Conservation (phyloP, 2,113 vertebrate genomes). For the Procavia capensis region DNA sequence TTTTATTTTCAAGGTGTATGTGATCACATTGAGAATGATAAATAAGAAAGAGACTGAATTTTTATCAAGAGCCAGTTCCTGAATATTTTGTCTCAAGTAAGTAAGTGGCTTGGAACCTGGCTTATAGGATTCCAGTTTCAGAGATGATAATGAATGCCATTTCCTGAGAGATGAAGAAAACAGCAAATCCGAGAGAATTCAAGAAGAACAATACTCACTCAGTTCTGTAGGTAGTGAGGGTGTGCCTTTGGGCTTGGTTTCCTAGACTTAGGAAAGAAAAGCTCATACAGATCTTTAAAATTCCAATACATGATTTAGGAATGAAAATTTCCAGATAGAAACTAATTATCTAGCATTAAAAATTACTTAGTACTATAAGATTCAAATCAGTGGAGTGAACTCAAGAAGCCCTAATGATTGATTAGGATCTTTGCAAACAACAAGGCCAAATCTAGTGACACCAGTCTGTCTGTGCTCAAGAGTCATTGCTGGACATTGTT, state of each 20-base stretch:
- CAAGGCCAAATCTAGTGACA: background rate
- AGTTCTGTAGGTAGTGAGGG: background rate
- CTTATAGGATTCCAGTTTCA: background rate
- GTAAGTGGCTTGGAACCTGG: background rate
- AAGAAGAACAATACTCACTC: background rate
- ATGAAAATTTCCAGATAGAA: background rate
- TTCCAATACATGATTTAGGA: too few relatives aligned
- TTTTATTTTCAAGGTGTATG: background rate
- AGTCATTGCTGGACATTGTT: background rate
- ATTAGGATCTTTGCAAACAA: background rate
- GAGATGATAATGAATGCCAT: background rate
- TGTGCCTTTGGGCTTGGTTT: background rate
- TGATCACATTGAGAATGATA: background rate
- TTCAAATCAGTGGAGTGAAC: background rate
- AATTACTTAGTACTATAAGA: background rate
- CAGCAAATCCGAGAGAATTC: background rate
- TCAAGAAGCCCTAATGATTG: background rate
- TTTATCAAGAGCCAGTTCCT: background rate
- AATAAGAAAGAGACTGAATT: background rate
- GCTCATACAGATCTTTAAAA: background rate
- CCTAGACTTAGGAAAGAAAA: background rate
- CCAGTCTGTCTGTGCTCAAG: background rate
- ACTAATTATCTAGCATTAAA: background rate
- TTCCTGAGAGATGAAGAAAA: background rate
- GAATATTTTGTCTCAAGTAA: background rate